Evolutionary conservation across 2,113 vertebrate genomes (phyloP).

Genomic region (Hylia prasina): DNA sequence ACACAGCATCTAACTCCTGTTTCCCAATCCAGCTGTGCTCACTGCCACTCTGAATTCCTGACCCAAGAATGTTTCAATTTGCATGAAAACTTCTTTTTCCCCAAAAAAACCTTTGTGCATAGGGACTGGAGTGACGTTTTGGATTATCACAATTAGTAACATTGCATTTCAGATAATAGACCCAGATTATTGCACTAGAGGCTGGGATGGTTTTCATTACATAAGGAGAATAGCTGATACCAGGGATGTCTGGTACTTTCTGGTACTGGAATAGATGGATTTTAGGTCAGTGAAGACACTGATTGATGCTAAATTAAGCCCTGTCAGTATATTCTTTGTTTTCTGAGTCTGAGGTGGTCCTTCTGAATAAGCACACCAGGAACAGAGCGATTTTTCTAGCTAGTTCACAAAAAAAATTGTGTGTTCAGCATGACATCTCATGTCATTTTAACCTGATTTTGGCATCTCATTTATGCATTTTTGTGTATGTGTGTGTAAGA

Average conservation of each 20-base stretch:
- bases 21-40: background rate
- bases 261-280: background rate
- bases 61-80: background rate
- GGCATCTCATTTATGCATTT: background rate
- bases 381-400: background rate
- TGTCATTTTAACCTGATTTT: background rate
- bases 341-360: background rate
- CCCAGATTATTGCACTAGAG: background rate
- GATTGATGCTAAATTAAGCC: background rate
- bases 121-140: background rate
- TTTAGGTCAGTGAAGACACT: background rate
- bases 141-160: background rate
- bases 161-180: background rate
- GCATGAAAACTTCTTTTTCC: background rate
- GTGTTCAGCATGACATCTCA: background rate
- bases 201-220: background rate
- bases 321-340: background rate
- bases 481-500: no score
- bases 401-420: background rate
- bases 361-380: background rate
- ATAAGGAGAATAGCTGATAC: background rate
- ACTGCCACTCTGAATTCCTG: background rate
- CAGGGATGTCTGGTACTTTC: background rate
- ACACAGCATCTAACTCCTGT: background rate
- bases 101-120: background rate